These are phyloP conservation scores for Patella depressa DNA, from an alignment of 2,888 invertebrate genomes.

Conservation along the genomic window DNA sequence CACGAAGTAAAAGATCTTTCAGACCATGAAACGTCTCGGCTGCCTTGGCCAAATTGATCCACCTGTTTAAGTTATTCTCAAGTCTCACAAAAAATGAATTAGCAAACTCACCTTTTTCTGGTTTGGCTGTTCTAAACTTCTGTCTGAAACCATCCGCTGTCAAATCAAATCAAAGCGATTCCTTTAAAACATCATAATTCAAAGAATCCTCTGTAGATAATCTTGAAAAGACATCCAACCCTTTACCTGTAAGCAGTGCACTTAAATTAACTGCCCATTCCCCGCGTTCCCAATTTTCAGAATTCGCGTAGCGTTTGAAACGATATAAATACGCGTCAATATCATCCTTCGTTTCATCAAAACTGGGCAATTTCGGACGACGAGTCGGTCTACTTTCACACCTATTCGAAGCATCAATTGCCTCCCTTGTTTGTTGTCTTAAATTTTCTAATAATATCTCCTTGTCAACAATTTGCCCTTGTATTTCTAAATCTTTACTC, in stretches of 20 bases:
- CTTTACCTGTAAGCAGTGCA: constrained; percentile 13
- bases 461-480: background rate
- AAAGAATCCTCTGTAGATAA: constrained; percentile 4
- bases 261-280: background rate
- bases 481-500: background rate
- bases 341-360: constrained; percentile 9
- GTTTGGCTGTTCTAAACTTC: background rate
- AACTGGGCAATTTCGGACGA: constrained; percentile 10
- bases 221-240: background rate
- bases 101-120: constrained; percentile 1
- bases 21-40: constrained; percentile 18
- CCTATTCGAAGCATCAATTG: background rate
- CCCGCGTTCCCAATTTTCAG: background rate
- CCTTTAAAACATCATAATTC: constrained; percentile 2
- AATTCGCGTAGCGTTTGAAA: background rate
- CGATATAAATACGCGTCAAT: constrained; percentile 8
- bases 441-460: background rate
- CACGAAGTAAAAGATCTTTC: constrained; percentile 21
- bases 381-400: background rate
- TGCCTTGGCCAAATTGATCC: constrained; percentile 24
- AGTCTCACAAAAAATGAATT: background rate
- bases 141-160: background rate
- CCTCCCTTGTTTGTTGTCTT: background rate
- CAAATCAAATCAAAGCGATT: background rate
- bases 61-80: constrained; percentile 22